phyloP scores from a whole-genome alignment of 2,113 vertebrate species.

The Oryzias curvinotus region DNA sequence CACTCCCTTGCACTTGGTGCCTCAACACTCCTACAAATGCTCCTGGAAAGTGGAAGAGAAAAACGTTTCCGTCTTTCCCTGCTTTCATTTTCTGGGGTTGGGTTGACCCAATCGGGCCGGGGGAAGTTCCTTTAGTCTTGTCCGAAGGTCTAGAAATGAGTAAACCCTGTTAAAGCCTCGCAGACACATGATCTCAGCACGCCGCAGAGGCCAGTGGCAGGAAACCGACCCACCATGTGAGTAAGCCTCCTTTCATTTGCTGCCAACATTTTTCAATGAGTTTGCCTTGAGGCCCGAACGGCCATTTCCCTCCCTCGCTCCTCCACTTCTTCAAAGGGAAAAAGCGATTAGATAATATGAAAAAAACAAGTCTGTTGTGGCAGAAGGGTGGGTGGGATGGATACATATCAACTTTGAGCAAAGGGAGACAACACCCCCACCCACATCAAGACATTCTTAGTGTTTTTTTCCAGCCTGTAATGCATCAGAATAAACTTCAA shows the following conservation, averaged over 20 bases:
- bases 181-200: slow-evolving; percentile 85
- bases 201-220: slow-evolving; percentile 80
- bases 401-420: slow-evolving; percentile 75
- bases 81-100: slow-evolving; percentile 19
- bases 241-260: slow-evolving; percentile 80
- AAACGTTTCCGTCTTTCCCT: slow-evolving; percentile 28
- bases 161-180: slow-evolving; percentile 82
- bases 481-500: slow-evolving; percentile 73
- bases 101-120: slow-evolving; percentile 32
- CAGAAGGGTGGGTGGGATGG: slow-evolving; percentile 73
- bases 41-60: slow-evolving; percentile 74
- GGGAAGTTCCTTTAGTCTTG: slow-evolving; percentile 79
- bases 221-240: slow-evolving; percentile 81
- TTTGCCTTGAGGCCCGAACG: slow-evolving; percentile 79
- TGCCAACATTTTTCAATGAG: slow-evolving; percentile 84
- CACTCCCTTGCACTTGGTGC: slow-evolving; percentile 80
- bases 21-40: slow-evolving; percentile 78
- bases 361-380: slow-evolving; percentile 73
- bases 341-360: slow-evolving; percentile 75
- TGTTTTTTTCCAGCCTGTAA: slow-evolving; percentile 57
- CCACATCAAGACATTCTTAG: slow-evolving; percentile 68
- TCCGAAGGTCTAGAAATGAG: slow-evolving; percentile 82
- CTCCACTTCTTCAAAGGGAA: slow-evolving; percentile 73
- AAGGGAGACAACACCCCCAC: slow-evolving; percentile 69
- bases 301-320: slow-evolving; percentile 61